Base-by-base conservation (phyloP, 92 coral and sea anemone genomes). In the Palythoa caribaeorum region DNA sequence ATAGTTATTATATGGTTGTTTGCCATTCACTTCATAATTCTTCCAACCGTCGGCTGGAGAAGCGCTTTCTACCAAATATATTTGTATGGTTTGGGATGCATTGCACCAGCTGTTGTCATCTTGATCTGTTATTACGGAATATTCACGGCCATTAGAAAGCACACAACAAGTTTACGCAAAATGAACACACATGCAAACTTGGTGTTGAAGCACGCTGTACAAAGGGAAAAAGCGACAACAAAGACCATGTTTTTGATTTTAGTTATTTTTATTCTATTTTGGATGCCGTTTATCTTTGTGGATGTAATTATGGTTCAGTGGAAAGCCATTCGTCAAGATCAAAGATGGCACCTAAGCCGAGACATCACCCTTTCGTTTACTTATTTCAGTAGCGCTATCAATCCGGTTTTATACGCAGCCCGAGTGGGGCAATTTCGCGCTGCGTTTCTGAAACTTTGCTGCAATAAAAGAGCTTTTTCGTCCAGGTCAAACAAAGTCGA, bases 291-390 rank as follows among this genome's bases (percentile, higher is more conserved):
- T 75, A 53, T 95, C 70, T 79, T 91, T 6, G 77, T 90, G 1
- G 98, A 95, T 89, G 80, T 89, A 6, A 78, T 93, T 13, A 93
- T 95, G 96, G 96, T 95, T 0, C 98, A 95, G 88, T 95, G 96
- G 62, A 35, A 21, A n/a, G n/a, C 68, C 0, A 91, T 94, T 40
- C 84, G 94, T 44, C 76, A 93, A 14, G 14, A 84, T 13, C 83
- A 44, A n/a, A 20, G 50, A 6, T 71, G 90, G 44, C 98, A 95
- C 83, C 88, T 88, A 7, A 92, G 92, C 2, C 85, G 98, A 63
- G 98, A 95, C 53, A 90, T 95, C 5, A 88, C 98, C 3, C 88
- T 95, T n/a, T 91, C 98, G 17, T 89, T 95, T 38, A 95, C 98
- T 9, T 95, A 95, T 89, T 95, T 95, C 76, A 95, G 98, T 73